Conservation (phyloP, 2,797 vertebrate genomes). For the Premnoplex brunnescens region DNA sequence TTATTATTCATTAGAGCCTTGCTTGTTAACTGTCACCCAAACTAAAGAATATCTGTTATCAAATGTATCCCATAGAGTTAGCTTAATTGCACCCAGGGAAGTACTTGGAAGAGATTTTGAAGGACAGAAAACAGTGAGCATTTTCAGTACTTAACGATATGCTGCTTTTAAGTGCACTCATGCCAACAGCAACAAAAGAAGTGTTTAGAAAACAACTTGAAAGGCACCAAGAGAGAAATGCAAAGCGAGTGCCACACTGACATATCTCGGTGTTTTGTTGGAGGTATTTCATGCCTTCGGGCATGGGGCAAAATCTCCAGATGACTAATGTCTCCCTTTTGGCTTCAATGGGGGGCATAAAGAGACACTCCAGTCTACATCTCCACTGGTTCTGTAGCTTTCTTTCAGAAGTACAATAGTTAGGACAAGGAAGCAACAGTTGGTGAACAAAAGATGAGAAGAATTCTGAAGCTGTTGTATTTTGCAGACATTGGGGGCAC, state of each 20-base stretch:
- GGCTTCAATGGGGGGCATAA: not conserved
- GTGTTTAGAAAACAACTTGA: slow-evolving; percentile 76
- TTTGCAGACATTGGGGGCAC: not conserved
- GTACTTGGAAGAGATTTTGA: slow-evolving; percentile 70
- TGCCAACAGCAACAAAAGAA: slow-evolving; percentile 74
- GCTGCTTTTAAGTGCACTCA: slow-evolving; percentile 71
- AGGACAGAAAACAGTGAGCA: slow-evolving; percentile 67
- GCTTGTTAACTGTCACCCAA: slow-evolving; percentile 66
- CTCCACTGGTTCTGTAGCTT: not conserved
- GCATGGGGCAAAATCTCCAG: slow-evolving; percentile 40
- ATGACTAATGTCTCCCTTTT: slow-evolving; percentile 61
- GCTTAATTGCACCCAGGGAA: slow-evolving; percentile 69
- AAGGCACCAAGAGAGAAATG: slow-evolving; percentile 56
- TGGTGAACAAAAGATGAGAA: slow-evolving; percentile 27
- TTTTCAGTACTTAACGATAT: slow-evolving; percentile 72
- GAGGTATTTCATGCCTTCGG: slow-evolving; percentile 63
- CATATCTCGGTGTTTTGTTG: slow-evolving; percentile 55
- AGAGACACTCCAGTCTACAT: slow-evolving; percentile 26
- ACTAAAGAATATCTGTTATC: slow-evolving; percentile 73
- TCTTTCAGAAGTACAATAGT: slow-evolving; percentile 7
- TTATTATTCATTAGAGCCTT: slow-evolving; percentile 72
- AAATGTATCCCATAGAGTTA: slow-evolving; percentile 67
- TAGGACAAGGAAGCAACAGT: slow-evolving; percentile 24
- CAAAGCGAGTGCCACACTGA: slow-evolving; percentile 39
- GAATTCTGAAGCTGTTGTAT: not conserved